A percentile compares a stretch with the other conserved stretches of the same genome.
Conservation (phyloP, 2,888 invertebrate species). For the Pheosia gnoma region DNA sequence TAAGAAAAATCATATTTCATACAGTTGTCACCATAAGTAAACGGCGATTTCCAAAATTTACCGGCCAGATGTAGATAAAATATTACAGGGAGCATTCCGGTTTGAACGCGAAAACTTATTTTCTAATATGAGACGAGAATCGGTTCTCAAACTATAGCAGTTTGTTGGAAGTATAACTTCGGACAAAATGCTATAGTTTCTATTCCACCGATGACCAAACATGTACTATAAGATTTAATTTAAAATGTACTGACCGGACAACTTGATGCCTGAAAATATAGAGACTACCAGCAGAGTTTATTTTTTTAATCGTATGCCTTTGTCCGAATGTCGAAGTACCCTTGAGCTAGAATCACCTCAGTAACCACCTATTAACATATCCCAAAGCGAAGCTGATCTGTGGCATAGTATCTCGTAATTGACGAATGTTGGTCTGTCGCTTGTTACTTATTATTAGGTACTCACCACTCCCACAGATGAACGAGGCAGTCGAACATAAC, state of each 20-base stretch:
- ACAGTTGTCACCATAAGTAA: neutral
- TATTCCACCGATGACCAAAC: too few relatives aligned
- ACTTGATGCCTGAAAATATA: too few relatives aligned
- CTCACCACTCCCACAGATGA: conserved; percentile 81
- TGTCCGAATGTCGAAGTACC: too few relatives aligned
- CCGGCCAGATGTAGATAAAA: neutral
- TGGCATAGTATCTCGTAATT: too few relatives aligned
- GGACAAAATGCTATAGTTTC: neutral
- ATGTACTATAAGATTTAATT: too few relatives aligned
- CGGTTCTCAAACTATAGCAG: neutral
- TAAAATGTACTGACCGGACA: too few relatives aligned
- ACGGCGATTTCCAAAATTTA: neutral
- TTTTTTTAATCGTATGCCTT: too few relatives aligned
- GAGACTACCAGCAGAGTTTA: too few relatives aligned
- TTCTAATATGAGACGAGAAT: neutral
- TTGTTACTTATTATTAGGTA: conserved; percentile 17
- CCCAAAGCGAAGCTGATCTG: too few relatives aligned
- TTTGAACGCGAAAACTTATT: conserved; percentile 3
- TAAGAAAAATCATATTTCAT: neutral
- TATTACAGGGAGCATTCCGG: neutral
- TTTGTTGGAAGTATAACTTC: neutral
- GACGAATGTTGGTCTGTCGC: too few relatives aligned
- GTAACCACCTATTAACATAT: too few relatives aligned
- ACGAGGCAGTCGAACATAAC: conserved; percentile 79
- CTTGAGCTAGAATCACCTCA: too few relatives aligned